These are phyloP conservation scores for Drosophila pseudotakahashii DNA, from an alignment of 2,888 invertebrate species.

Conservation along the genomic window DNA sequence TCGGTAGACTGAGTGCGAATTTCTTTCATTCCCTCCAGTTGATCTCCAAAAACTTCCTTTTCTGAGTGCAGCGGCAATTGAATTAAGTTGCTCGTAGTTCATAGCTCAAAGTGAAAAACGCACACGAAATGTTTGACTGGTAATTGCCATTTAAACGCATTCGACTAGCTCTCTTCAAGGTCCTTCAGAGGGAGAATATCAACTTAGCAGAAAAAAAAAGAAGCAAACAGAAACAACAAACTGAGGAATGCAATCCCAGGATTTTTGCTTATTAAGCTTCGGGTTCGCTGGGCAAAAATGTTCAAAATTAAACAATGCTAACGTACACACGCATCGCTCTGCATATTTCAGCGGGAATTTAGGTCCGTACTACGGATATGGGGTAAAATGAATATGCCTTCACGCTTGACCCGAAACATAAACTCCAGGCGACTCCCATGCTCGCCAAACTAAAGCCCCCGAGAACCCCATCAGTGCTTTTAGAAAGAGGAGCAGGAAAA, in stretches of 20 bases:
- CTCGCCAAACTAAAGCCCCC: neutral
- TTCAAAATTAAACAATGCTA: conserved; percentile 38
- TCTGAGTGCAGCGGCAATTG: conserved; percentile 74
- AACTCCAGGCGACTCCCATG: conserved; percentile 54
- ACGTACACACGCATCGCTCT: conserved; percentile 35
- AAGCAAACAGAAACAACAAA: neutral
- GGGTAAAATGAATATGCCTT: conserved; percentile 70
- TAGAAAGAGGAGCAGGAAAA: conserved; percentile 28
- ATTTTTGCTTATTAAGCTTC: conserved; percentile 34
- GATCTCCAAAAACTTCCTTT: conserved; percentile 59
- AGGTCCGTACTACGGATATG: conserved; percentile 22
- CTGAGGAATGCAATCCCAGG: conserved; percentile 35
- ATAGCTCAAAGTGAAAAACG: conserved; percentile 65
- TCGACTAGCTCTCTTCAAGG: conserved; percentile 30
- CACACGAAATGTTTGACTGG: conserved; percentile 60
- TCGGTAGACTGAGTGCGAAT: conserved; percentile 19
- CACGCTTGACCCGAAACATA: conserved; percentile 72
- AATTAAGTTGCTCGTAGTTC: conserved; percentile 62
- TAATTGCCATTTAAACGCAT: conserved; percentile 57
- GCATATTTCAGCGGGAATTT: conserved; percentile 72
- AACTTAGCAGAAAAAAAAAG: neutral
- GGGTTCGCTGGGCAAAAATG: conserved; percentile 25
- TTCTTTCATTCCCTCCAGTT: conserved; percentile 13
- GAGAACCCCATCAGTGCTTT: conserved; percentile 36
- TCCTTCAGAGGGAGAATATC: neutral